Percentiles rank a stretch among this genome's conserved stretches.
Conservation (phyloP, 2,888 invertebrate species). For the Epirrita christyi region DNA sequence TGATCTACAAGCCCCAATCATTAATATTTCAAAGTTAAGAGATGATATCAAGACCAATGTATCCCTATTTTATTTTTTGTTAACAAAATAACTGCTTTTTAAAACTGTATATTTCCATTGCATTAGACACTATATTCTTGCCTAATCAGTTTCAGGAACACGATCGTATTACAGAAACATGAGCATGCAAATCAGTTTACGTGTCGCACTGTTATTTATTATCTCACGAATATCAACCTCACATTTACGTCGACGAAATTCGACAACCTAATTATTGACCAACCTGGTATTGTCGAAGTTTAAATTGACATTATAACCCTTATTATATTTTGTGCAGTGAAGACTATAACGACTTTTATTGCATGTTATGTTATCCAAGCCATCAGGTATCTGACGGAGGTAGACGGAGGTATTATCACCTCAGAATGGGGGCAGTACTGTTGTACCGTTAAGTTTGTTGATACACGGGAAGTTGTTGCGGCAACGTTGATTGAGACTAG, state of each 20-base stretch:
- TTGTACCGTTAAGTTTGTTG: conserved; percentile 68
- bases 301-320: neutral
- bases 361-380: conserved; percentile 21
- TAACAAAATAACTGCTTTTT: too few species aligned
- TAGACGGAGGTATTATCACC: conserved; percentile 64
- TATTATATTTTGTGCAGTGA: neutral
- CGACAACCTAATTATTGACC: conserved; percentile 44
- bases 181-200: conserved; percentile 39
- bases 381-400: conserved; percentile 53
- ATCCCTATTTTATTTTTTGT: too few species aligned
- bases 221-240: conserved; percentile 37
- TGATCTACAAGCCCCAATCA: too few species aligned
- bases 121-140: conserved; percentile 15
- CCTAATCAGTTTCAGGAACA: conserved; percentile 29
- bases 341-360: conserved; percentile 4
- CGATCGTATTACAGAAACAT: conserved; percentile 39
- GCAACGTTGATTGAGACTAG: conserved; percentile 14
- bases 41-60: too few species aligned
- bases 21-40: too few species aligned
- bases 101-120: neutral
- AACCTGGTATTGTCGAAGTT: too few species aligned
- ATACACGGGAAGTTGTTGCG: conserved; percentile 52
- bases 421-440: conserved; percentile 62
- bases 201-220: conserved; percentile 32
- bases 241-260: conserved; percentile 48